Base-by-base conservation (phyloP, 2,797 vertebrate species). In the Hoplostethus mediterraneus region DNA sequence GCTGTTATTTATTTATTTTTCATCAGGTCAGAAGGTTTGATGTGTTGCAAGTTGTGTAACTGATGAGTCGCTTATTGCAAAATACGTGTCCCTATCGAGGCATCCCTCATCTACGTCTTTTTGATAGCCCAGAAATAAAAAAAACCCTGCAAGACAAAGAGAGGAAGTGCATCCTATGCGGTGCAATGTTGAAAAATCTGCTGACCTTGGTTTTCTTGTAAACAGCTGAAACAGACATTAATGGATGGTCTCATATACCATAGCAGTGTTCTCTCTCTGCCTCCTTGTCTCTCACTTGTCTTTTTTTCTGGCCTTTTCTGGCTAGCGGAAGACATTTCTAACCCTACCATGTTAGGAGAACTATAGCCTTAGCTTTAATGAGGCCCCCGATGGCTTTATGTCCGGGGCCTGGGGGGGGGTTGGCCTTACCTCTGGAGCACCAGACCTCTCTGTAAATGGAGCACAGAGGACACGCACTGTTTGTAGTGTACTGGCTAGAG, bases 311-410 rank as follows among this genome's bases (percentile, higher is more conserved):
- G 61, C 42, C 64, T 58, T 21, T 21, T 21, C 21, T 33, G 60
- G 56, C 42, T 42, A 45, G 69, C 44, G 77, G 47, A 63, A 75
- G 64, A 77, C 57, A 51, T 80, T 58, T 70, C 25, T 14, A 30
- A 52, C 45, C 7, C 55, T 14, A 49, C 63, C 58, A 51, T 33
- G 52, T 44, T 30, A 31, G 67, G 70, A 64, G 54, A 81, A 58
- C 59, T 54, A 5, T 13, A 61, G 63, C 69, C 56, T 77, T 12
- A 17, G 63, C 68, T 84, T 57, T 91, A 92, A 93, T 87, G 71
- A 92, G 81, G 47, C 73, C 75, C 80, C 75, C 25, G 63, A 57
- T 67, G 75, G 73, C 64, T 49, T 68, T 40, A 40, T 70, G 74
- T 78, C 59, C 72, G 61, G 36, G 53, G 25, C 74, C 71, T 60